Evolutionary conservation across 2,797 vertebrate species (phyloP).

Genomic region (Tokudaia tokunoshimensis): DNA sequence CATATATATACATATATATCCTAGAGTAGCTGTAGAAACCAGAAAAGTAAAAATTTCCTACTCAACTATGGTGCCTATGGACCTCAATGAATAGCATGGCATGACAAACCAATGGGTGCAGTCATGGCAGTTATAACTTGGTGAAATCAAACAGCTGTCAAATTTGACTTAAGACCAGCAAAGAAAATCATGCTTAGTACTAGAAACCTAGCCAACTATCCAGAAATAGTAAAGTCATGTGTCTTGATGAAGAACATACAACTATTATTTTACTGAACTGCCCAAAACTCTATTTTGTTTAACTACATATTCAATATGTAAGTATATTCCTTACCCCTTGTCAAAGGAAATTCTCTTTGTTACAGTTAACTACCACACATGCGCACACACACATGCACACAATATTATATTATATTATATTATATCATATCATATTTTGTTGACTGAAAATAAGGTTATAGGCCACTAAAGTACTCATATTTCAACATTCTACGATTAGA

Average conservation of each 20-base stretch:
- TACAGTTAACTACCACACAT: not conserved
- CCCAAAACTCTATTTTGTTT: not conserved
- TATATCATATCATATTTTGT: not conserved
- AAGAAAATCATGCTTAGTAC: not conserved
- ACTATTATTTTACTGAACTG: not conserved
- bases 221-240: not conserved
- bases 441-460: not conserved
- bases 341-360: not conserved
- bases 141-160: not conserved
- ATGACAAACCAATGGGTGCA: not conserved
- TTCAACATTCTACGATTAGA: not conserved
- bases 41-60: not conserved
- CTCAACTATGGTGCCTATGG: too few species aligned
- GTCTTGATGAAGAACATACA: not conserved
- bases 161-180: not conserved
- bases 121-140: not conserved
- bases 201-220: not conserved
- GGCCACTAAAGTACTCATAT: not conserved
- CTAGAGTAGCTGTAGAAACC: not conserved
- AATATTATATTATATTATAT: too few species aligned
- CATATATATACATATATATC: not conserved
- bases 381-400: too few species aligned
- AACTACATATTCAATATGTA: not conserved
- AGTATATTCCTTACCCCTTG: not conserved
- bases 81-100: not conserved